These are phyloP conservation scores for Hirtodrosophila duncani DNA, from an alignment of 2,888 invertebrate genomes.

Conservation along the genomic window DNA sequence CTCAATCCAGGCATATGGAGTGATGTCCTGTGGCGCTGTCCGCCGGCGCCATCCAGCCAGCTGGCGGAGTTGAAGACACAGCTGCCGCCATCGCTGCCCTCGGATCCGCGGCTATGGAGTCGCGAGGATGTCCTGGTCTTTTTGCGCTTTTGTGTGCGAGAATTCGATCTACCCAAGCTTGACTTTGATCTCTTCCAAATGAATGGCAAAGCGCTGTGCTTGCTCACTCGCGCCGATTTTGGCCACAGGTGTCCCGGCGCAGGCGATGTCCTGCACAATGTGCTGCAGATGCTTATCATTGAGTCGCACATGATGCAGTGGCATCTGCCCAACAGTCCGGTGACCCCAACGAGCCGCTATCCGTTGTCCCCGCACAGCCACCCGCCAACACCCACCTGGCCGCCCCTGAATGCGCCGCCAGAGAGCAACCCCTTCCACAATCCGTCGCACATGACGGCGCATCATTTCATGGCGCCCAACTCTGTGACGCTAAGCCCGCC, in stretches of 20 bases:
- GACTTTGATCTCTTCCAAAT: constrained; percentile 96
- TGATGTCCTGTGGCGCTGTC: constrained; percentile 93
- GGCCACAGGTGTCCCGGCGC: constrained; percentile 94
- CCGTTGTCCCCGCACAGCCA: constrained; percentile 90
- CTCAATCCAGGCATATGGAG: constrained; percentile 87
- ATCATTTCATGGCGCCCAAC: constrained; percentile 88
- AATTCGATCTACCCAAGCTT: constrained; percentile 93
- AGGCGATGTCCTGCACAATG: constrained; percentile 96
- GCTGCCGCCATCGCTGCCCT: constrained; percentile 88
- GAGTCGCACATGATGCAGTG: constrained; percentile 88
- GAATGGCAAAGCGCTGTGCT: constrained; percentile 97
- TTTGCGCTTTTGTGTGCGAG: constrained; percentile 93
- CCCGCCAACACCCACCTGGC: constrained; percentile 89
- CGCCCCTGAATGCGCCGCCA: constrained; percentile 79
- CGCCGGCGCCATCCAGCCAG: constrained; percentile 87
- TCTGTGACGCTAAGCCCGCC: constrained; percentile 94
- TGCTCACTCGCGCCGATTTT: constrained; percentile 92
- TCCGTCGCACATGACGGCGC: constrained; percentile 79
- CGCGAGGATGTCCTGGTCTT: constrained; percentile 93
- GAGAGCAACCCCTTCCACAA: constrained; percentile 79
- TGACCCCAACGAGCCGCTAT: constrained; percentile 89
- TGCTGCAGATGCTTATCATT: constrained; percentile 90
- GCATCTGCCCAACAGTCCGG: constrained; percentile 88
- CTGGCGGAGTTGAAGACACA: constrained; percentile 92
- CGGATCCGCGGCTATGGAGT: constrained; percentile 93